These are phyloP conservation scores for Larimichthys crocea DNA, from an alignment of 2,113 vertebrate genomes.

Conservation along the genomic window DNA sequence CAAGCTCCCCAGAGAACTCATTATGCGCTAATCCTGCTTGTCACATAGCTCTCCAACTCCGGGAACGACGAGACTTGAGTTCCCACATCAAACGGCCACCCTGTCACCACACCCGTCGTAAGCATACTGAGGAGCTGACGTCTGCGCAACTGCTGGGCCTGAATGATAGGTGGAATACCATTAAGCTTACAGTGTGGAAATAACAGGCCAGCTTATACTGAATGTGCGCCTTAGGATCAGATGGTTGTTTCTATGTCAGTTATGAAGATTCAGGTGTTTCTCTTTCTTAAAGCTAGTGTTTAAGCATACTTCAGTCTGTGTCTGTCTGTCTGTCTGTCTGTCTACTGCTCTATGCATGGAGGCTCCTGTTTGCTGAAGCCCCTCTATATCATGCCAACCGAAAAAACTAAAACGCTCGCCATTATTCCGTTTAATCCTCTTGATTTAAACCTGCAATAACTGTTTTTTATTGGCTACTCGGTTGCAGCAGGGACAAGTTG, in stretches of 20 bases:
- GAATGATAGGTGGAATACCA: slow-evolving; percentile 54
- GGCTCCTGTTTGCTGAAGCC: neutral
- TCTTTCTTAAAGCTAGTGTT: neutral
- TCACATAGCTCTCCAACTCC: slow-evolving; percentile 64
- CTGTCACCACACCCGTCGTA: slow-evolving; percentile 68
- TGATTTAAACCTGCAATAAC: neutral
- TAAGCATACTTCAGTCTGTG: neutral
- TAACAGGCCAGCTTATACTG: slow-evolving; percentile 23
- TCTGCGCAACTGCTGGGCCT: slow-evolving; percentile 39
- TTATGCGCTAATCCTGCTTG: slow-evolving; percentile 75
- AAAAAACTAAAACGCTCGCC: neutral
- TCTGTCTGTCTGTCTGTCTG: no score
- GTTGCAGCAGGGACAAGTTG: neutral
- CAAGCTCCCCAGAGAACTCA: slow-evolving; percentile 75
- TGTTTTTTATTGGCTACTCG: neutral
- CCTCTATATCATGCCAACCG: neutral
- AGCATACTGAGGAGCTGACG: slow-evolving; percentile 65
- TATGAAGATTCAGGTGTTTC: neutral
- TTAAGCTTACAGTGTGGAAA: slow-evolving; percentile 58
- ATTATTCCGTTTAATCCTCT: neutral
- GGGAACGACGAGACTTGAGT: slow-evolving; percentile 61
- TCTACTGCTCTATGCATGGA: no score
- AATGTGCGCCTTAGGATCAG: slow-evolving; percentile 8
- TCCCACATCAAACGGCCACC: slow-evolving; percentile 74
- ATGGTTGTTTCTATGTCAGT: slow-evolving; percentile 17